Percentiles rank a stretch among this genome's conserved stretches.
Evolutionary conservation across 2,797 vertebrate genomes (phyloP).

Genomic region (Apogon hyalosoma): DNA sequence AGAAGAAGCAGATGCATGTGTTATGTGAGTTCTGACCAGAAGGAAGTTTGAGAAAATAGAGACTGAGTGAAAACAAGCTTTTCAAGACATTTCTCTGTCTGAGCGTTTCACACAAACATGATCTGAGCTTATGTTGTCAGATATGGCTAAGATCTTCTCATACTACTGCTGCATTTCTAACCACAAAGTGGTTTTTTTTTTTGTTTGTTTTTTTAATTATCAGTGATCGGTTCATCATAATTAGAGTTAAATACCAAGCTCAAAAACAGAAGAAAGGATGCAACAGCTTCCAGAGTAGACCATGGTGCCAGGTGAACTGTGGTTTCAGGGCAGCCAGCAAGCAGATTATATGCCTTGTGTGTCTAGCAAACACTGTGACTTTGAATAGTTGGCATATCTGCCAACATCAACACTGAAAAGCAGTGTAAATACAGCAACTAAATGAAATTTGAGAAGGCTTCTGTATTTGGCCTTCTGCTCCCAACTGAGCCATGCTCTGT

Average conservation of each 20-base stretch:
- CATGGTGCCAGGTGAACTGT: not conserved
- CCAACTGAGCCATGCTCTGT: not conserved
- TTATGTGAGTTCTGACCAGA: not conserved
- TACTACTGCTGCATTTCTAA: too few species aligned
- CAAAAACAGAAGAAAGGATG: too few species aligned
- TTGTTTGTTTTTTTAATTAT: too few species aligned
- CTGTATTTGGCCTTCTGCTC: not conserved
- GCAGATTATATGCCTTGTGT: not conserved
- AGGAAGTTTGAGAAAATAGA: not conserved
- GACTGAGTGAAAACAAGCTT: not conserved
- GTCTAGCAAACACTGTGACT: not conserved
- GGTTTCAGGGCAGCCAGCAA: not conserved
- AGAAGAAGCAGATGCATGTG: not conserved
- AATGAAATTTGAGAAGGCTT: not conserved
- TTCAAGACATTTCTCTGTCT: too few species aligned
- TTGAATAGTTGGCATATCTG: not conserved
- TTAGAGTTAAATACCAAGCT: too few species aligned
- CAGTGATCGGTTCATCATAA: too few species aligned
- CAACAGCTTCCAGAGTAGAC: not conserved
- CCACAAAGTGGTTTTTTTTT: too few species aligned
- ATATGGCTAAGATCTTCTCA: too few species aligned
- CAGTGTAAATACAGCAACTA: not conserved
- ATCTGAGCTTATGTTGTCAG: too few species aligned
- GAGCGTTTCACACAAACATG: too few species aligned
- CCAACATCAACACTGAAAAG: not conserved